Conservation (phyloP, 2,113 vertebrate species). For the Phycodurus eques region DNA sequence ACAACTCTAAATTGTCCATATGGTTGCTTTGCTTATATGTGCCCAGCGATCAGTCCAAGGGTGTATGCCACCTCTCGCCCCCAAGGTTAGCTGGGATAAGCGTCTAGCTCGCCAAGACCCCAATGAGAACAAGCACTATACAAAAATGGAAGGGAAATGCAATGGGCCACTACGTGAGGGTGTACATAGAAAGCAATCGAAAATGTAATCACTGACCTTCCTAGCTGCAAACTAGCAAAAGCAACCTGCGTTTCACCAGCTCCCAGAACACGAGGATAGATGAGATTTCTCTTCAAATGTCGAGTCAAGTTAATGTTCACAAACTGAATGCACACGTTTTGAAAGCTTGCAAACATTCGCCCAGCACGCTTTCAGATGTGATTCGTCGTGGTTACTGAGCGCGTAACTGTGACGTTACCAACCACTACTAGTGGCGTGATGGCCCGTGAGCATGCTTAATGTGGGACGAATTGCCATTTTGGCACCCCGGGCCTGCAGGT, state of each 20-base stretch:
- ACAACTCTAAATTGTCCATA: not conserved
- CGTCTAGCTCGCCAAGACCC: not conserved
- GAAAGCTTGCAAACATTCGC: not conserved
- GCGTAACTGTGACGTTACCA: not conserved
- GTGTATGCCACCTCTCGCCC: not conserved
- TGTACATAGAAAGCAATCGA: not conserved
- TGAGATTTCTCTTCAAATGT: not conserved
- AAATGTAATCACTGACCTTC: not conserved
- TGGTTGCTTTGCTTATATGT: not conserved
- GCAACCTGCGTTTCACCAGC: not conserved
- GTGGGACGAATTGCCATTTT: slow-evolving; percentile 48
- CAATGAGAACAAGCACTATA: not conserved
- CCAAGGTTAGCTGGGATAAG: not conserved
- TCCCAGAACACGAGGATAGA: not conserved
- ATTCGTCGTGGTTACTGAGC: not conserved
- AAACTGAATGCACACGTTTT: not conserved
- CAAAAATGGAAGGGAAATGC: not conserved
- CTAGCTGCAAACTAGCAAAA: not conserved
- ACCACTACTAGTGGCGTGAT: not conserved
- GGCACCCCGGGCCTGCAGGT: slow-evolving; percentile 6
- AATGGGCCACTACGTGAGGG: not conserved
- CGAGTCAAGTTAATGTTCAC: not conserved
- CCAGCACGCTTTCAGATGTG: not conserved
- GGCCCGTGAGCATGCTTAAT: slow-evolving; percentile 48
- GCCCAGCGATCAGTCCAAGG: not conserved